Conservation (phyloP, 2,888 invertebrate genomes). For the Drosophila tripunctata region DNA sequence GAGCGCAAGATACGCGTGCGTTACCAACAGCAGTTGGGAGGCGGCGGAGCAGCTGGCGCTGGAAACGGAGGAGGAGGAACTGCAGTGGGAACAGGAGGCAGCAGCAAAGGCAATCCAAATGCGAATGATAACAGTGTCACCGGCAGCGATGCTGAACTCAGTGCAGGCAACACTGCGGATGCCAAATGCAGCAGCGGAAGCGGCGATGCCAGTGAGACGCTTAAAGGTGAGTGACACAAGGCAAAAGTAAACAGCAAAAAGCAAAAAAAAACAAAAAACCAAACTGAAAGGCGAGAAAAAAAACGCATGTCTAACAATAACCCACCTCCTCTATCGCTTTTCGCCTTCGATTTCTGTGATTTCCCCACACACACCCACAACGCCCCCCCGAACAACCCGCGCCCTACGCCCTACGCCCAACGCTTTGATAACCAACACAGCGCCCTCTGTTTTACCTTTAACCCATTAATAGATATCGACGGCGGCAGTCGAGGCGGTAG, state of each 20-base stretch:
- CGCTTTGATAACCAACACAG: constrained; percentile 79
- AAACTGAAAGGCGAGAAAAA: neutral
- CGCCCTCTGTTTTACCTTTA: constrained; percentile 74
- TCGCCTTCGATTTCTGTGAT: constrained; percentile 17
- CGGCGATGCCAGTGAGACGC: constrained; percentile 59
- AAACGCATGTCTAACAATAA: constrained; percentile 58
- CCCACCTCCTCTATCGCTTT: constrained; percentile 13
- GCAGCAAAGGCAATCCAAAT: constrained; percentile 85
- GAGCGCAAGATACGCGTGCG: constrained; percentile 93
- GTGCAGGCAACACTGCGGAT: constrained; percentile 43
- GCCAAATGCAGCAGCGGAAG: constrained; percentile 58
- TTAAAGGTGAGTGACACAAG: constrained; percentile 63
- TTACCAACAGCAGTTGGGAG: constrained; percentile 93
- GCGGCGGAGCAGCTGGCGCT: constrained; percentile 85
- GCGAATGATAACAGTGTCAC: constrained; percentile 57
- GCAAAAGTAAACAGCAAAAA: constrained; percentile 43
- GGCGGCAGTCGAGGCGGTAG: constrained; percentile 82
- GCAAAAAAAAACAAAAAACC: neutral
- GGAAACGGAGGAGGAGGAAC: neutral
- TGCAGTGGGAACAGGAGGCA: neutral
- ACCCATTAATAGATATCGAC: constrained; percentile 78
- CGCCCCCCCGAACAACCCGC: neutral
- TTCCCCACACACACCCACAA: neutral
- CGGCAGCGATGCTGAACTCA: constrained; percentile 55
- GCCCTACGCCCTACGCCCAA: constrained; percentile 29